phyloP scores from a whole-genome alignment of 37 sponge, comb jelly and placozoan species.

The Chondrosia reniformis region DNA sequence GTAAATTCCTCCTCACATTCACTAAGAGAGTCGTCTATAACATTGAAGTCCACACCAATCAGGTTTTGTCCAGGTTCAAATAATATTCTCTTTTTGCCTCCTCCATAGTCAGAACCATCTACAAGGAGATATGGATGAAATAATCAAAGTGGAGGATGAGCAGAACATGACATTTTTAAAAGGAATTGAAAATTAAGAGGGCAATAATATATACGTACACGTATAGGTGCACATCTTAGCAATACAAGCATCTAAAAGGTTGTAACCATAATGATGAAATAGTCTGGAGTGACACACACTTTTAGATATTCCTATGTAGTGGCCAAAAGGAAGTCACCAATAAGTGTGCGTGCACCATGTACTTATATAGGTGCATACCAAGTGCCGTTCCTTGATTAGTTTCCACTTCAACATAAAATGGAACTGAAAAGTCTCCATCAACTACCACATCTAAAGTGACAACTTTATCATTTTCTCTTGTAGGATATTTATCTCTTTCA shows the following conservation, averaged over 20 bases:
- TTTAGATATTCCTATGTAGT: neutral
- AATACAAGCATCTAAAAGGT: too few species aligned
- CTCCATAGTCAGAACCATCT: conserved; percentile 23
- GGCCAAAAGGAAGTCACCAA: too few species aligned
- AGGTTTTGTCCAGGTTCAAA: conserved; percentile 11
- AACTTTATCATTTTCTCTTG: neutral
- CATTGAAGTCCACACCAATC: conserved; percentile 5
- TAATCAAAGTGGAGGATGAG: too few species aligned
- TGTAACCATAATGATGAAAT: too few species aligned
- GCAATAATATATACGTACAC: too few species aligned
- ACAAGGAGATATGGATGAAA: too few species aligned
- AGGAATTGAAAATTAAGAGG: too few species aligned
- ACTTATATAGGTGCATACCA: too few species aligned
- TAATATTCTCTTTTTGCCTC: neutral
- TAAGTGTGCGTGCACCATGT: too few species aligned
- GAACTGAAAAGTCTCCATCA: conserved; percentile 7
- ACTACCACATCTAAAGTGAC: neutral
- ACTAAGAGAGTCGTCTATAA: neutral
- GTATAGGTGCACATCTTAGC: too few species aligned
- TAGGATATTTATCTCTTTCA: neutral
- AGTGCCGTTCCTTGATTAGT: too few species aligned
- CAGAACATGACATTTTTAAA: too few species aligned
- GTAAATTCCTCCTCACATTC: neutral
- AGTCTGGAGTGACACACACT: neutral
- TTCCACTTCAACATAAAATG: neutral